phyloP scores from a whole-genome alignment of 2,888 invertebrate genomes.

The Iphiclides podalirius region DNA sequence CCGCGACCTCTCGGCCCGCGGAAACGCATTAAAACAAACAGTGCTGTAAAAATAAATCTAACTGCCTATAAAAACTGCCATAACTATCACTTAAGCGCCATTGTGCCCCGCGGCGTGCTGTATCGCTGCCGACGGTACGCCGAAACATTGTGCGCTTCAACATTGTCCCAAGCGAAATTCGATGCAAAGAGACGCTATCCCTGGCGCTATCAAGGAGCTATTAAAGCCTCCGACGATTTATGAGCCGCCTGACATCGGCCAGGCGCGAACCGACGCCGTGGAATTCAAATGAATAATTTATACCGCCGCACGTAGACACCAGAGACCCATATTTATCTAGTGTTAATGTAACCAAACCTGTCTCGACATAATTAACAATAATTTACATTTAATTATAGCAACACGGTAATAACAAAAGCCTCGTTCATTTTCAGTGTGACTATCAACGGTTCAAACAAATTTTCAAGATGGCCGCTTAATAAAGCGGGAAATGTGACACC shows the following conservation, averaged over 20 bases:
- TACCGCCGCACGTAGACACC: no score
- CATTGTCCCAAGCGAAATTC: constrained; percentile 45
- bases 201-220: constrained; percentile 17
- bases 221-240: constrained; percentile 44
- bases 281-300: constrained; percentile 47
- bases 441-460: no score
- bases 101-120: constrained; percentile 66
- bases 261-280: constrained; percentile 33
- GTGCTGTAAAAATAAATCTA: constrained; percentile 80
- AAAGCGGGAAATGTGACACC: constrained; percentile 21
- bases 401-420: no score
- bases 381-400: no score
- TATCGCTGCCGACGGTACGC: constrained; percentile 50
- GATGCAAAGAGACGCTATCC: constrained; percentile 27
- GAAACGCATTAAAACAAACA: constrained; percentile 78
- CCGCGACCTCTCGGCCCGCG: constrained; percentile 67
- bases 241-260: constrained; percentile 42
- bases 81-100: constrained; percentile 79
- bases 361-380: no score
- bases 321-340: no score
- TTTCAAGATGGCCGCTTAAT: constrained; percentile 26
- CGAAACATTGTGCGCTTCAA: constrained; percentile 52
- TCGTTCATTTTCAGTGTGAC: no score
- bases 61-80: constrained; percentile 79
- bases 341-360: no score